Evolutionary conservation across 1,140 invertebrate species (phyloP), one percentile per base, ranked within the genome.

Genomic region (Macrobrachium nipponense): DNA sequence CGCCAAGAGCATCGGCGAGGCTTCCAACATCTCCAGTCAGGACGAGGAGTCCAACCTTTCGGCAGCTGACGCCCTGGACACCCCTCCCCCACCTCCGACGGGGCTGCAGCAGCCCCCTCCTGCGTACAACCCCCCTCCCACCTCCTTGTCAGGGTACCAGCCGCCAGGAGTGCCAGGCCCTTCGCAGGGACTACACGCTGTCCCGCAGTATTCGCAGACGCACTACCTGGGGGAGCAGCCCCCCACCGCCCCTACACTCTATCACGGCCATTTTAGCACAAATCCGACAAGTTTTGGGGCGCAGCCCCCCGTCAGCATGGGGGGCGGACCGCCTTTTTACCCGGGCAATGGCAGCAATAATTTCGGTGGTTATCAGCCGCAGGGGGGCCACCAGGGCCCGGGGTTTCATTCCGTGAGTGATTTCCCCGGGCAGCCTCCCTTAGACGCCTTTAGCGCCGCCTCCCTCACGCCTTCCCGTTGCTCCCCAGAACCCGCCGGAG

Each of bases 191-290:
- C 79, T 82, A 44, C 87, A 81, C 51, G 27, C 84, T 27, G 43
- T 61, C 43, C 72, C 82, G 59, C 80, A 80, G 66, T 83, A 91
- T 93, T 83, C 36, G 60, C 89, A 64, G 75, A 85, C 84, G 43
- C 88, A 60, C 10, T 86, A 87, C 60, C 81, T 66, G 15, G 80
- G 85, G 10, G 87, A 87, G 17, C 88, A 89, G 72, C 85, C 80
- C 23, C 70, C 77, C 12, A 86, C 86, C 58, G 83, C 88, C 27
- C 87, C 86, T 12, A 89, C 88, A 23, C 58, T 89, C 43, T 89
- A 89, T 76, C 88, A 89, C 23, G 88, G 88, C 66, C 86, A 89
- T 61, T 89, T 89, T 78, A 89, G 88, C 61, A 89, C 84, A 17
- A 87, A 89, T 76, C 86, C 79, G n/a, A 58, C 81, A 60, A 70